phyloP scores from a whole-genome alignment of 2,888 invertebrate species.

The Conistra vaccinii region DNA sequence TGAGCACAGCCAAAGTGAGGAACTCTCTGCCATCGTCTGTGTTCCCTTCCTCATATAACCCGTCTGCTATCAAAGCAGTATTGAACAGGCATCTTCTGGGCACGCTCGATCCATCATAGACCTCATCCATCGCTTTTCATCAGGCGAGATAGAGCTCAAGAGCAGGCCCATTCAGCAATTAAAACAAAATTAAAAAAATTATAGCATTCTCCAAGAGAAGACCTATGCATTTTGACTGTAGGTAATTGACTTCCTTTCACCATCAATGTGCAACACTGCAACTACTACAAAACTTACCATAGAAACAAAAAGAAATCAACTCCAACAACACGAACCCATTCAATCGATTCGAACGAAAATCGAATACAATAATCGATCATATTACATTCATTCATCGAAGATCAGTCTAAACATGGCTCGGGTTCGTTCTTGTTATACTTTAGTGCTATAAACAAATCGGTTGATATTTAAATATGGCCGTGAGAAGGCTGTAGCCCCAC shows the following conservation, averaged over 20 bases:
- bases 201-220: neutral
- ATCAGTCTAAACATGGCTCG: slow-evolving; percentile 88
- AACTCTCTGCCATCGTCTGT: no score
- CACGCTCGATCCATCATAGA: no score
- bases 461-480: slow-evolving; percentile 86
- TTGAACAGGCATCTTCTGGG: no score
- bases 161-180: no score
- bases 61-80: no score
- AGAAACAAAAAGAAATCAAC: slow-evolving; percentile 20
- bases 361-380: slow-evolving; percentile 69
- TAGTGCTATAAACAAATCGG: slow-evolving; percentile 81
- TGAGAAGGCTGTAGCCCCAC: slow-evolving; percentile 74
- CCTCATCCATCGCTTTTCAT: no score
- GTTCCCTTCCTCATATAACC: no score
- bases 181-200: no score
- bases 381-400: slow-evolving; percentile 85
- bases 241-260: neutral
- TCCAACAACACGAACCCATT: slow-evolving; percentile 45
- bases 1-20: no score
- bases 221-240: no score
- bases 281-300: neutral
- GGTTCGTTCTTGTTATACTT: slow-evolving; percentile 81
- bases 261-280: no score
- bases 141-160: no score
- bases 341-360: slow-evolving; percentile 64